Evolutionary conservation across 2,797 vertebrate species (phyloP).

Genomic region (Lerista edwardsae): DNA sequence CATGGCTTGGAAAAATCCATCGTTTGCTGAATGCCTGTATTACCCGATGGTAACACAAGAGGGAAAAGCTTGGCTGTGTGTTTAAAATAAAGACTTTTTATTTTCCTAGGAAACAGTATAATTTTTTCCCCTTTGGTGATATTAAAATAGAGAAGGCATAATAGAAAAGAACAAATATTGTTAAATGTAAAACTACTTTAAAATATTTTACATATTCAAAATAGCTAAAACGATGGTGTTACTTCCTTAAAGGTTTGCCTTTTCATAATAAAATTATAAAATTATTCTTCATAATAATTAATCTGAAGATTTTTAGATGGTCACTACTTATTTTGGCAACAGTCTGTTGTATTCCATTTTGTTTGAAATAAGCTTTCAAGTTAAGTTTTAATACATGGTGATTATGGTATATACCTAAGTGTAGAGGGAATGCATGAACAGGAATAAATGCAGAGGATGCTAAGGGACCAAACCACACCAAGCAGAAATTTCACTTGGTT

Average conservation of each 20-base stretch:
- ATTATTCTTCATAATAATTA: background rate
- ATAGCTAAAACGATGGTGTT: background rate
- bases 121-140: background rate
- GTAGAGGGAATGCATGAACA: background rate
- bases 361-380: background rate
- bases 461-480: background rate
- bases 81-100: slow-evolving; percentile 52
- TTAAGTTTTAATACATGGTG: background rate
- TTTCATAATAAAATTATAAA: too few relatives aligned
- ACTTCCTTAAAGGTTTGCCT: background rate
- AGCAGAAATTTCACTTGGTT: background rate
- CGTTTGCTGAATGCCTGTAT: slow-evolving; percentile 50
- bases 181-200: slow-evolving; percentile 9
- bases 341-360: background rate
- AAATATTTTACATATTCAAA: background rate
- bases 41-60: slow-evolving; percentile 54
- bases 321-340: background rate
- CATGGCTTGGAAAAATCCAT: slow-evolving; percentile 78
- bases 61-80: slow-evolving; percentile 60
- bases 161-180: background rate
- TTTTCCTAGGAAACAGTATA: slow-evolving; percentile 32
- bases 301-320: background rate
- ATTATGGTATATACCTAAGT: background rate
- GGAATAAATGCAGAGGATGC: background rate
- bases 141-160: background rate